Percentiles rank a stretch among this genome's conserved stretches.
Evolutionary conservation across 1,140 invertebrate species (phyloP).

Genomic region (Drosophila hydei): DNA sequence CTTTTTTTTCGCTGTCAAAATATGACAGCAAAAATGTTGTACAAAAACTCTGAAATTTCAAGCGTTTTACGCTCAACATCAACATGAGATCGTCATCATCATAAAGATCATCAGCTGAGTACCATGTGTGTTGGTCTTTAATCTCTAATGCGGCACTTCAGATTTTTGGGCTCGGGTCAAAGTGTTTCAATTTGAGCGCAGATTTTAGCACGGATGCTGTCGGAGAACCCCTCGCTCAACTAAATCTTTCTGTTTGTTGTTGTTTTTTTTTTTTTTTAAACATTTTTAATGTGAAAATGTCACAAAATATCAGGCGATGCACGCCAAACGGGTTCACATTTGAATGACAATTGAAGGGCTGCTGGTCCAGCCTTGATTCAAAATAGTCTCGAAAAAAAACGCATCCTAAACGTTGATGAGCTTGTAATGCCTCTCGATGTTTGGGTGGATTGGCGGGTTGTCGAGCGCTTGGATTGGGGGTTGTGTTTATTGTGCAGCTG

Average conservation of each 20-base stretch:
- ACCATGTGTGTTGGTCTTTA: conserved; percentile 45
- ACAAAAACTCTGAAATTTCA: conserved; percentile 12
- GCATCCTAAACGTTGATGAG: conserved; percentile 70
- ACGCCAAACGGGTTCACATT: conserved; percentile 69
- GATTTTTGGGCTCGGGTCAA: conserved; percentile 59
- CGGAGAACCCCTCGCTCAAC: conserved; percentile 12
- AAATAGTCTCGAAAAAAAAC: conserved; percentile 11
- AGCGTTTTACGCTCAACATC: no score
- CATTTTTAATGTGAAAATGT: conserved; percentile 79
- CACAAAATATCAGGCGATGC: conserved; percentile 66
- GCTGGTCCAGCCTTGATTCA: conserved; percentile 25
- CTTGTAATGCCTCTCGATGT: conserved; percentile 72
- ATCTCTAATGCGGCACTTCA: conserved; percentile 66
- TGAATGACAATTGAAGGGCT: conserved; percentile 73
- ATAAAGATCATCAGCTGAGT: conserved; percentile 3
- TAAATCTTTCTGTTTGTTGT: conserved; percentile 78
- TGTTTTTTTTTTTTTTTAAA: conserved; percentile 73
- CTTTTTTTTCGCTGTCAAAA: conserved; percentile 37
- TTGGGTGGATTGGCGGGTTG: conserved; percentile 17
- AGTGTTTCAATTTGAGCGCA: conserved; percentile 76
- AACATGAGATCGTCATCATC: conserved; percentile 15
- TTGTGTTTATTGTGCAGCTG: conserved; percentile 29
- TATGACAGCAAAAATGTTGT: conserved; percentile 29
- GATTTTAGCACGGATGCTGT: conserved; percentile 77
- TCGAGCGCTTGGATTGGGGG: conserved; percentile 11